Evolutionary conservation across 2,888 invertebrate genomes (phyloP), one percentile per base, ranked within the genome.

Genomic region (Thereva nobilitata): DNA sequence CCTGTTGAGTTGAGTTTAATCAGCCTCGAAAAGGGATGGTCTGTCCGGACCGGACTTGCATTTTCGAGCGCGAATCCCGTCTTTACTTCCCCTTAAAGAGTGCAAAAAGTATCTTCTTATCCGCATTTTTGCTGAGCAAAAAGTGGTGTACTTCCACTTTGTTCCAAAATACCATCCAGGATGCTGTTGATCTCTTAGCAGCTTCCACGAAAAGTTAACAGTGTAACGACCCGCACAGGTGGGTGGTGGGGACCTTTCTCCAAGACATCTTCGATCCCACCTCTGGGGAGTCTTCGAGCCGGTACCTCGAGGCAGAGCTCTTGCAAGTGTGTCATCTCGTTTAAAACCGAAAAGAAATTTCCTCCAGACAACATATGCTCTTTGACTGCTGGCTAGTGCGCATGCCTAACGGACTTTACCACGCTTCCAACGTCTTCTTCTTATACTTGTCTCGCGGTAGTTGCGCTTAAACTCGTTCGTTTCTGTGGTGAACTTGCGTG

Each of bases 301-400:
- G 50, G 42, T 49, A 40, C 40, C 5, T 41, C 23, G 12, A 40
- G 41, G 37, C 23, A 40, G 40, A 41, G 41, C 41, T 40, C 37
- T 47, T 40, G 6, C 50, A 42, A 44, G 53, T 68, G 66, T 68
- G 68, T 64, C 68, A 67, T 67, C 59, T 63, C 50, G 66, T 52
- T 68, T 68, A 68, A 68, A 68, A 68, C 68, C 50, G 64, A 64
- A 64, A 64, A 64, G 68, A 67, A 66, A 67, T 64, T 66, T 68
- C 42, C 57, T 49, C 40, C 59, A 49, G 12, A 12, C 52, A 54
- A 59, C 68, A 68, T 64, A 67, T 64, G 68, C 59, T 67, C 56
- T 56, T 64, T 47, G 53, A 68, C 66, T 67, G 44, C 56, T 53
- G 63, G 10, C 50, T 50, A 12, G 61, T 61, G 61, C 41, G 61